Evolutionary conservation across 37 sponge, comb jelly and placozoan genomes (phyloP).

Genomic region (Spongia lamella): DNA sequence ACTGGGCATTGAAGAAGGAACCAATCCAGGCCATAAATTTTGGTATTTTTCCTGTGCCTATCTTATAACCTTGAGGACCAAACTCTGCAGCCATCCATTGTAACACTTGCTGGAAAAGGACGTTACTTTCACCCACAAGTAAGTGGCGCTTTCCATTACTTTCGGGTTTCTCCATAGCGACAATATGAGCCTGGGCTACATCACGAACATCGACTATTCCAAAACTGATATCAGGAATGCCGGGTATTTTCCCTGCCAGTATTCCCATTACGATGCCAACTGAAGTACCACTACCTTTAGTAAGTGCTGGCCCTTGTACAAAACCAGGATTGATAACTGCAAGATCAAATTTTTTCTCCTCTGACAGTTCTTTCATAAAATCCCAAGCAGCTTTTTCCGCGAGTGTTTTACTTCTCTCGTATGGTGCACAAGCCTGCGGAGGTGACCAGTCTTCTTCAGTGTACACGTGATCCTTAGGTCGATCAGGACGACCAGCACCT

Average conservation of each 20-base stretch:
- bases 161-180: constrained; percentile 73
- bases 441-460: constrained; percentile 82
- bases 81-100: constrained; percentile 62
- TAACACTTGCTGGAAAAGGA: constrained; percentile 59
- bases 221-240: constrained; percentile 52
- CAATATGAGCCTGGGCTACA: constrained; percentile 81
- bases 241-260: constrained; percentile 50
- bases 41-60: constrained; percentile 13
- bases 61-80: constrained; percentile 70
- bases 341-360: constrained; percentile 79
- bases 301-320: constrained; percentile 79
- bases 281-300: constrained; percentile 25
- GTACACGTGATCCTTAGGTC: constrained; percentile 47
- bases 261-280: constrained; percentile 16
- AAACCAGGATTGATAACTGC: constrained; percentile 70
- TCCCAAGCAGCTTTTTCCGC: constrained; percentile 93
- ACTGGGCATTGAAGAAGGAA: constrained; percentile 11
- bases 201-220: constrained; percentile 84
- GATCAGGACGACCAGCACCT: constrained; percentile 30
- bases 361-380: constrained; percentile 45
- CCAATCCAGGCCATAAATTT: constrained; percentile 44
- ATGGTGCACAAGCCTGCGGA: constrained; percentile 32
- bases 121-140: not conserved
- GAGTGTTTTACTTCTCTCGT: constrained; percentile 77
- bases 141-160: constrained; percentile 72